phyloP scores from a whole-genome alignment of 2,797 vertebrate genomes.

The Choloepus didactylus region DNA sequence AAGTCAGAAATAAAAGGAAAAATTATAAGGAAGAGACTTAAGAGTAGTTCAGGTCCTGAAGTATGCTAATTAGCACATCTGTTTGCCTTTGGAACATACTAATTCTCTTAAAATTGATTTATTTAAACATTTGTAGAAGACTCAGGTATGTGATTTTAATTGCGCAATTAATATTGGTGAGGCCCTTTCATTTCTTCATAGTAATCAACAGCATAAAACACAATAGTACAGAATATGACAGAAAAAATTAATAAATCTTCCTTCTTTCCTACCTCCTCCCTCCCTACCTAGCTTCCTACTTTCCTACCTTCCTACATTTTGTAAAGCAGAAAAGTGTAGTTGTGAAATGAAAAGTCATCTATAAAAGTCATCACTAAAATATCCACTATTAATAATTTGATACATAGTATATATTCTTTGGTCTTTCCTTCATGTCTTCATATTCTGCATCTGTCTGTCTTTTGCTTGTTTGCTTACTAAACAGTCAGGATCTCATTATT shows the following conservation, averaged over 20 bases:
- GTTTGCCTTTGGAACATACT: slow-evolving; percentile 78
- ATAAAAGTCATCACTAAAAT: neutral
- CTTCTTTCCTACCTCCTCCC: neutral
- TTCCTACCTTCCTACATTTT: neutral
- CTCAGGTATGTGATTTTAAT: slow-evolving; percentile 81
- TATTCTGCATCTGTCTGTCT: neutral
- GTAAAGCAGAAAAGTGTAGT: neutral
- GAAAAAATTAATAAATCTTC: slow-evolving; percentile 60
- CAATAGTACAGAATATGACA: slow-evolving; percentile 43
- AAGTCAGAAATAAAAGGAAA: slow-evolving; percentile 59
- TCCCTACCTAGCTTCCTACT: neutral
- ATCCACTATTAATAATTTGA: neutral
- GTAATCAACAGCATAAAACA: slow-evolving; percentile 66
- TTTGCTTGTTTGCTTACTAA: neutral
- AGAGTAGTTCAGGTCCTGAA: slow-evolving; percentile 61
- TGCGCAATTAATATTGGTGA: slow-evolving; percentile 79
- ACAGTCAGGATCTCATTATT: neutral
- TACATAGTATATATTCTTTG: neutral
- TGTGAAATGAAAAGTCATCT: neutral
- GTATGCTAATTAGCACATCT: slow-evolving; percentile 77
- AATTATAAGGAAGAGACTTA: slow-evolving; percentile 69
- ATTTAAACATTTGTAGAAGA: slow-evolving; percentile 79
- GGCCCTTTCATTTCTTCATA: slow-evolving; percentile 65
- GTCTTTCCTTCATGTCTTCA: neutral
- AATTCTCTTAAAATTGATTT: slow-evolving; percentile 82